Evolutionary conservation across 2,888 invertebrate species (phyloP).

Genomic region (Apodemia zela): DNA sequence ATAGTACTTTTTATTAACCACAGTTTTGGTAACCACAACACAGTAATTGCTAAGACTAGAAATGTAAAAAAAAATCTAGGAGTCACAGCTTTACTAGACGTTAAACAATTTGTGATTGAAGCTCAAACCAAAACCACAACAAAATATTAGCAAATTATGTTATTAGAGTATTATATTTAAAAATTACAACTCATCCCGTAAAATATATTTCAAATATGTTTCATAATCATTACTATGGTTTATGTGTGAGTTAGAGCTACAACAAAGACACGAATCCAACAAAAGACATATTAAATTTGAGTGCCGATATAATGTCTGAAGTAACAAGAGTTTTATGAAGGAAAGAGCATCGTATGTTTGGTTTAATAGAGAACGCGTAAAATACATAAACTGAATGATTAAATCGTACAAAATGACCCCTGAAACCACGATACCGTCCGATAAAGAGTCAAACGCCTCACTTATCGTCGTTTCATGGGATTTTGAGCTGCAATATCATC

Average conservation of each 20-base stretch:
- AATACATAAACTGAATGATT: conserved; percentile 27
- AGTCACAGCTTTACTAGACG: no score
- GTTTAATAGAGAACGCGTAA: conserved; percentile 3
- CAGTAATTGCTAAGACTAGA: no score
- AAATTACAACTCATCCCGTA: no score
- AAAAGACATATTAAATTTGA: background rate
- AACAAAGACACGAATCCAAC: background rate
- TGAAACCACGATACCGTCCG: conserved; percentile 26
- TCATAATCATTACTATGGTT: background rate
- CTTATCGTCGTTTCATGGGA: conserved; percentile 42
- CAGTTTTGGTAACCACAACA: no score
- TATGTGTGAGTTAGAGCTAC: background rate
- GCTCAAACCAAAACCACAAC: no score
- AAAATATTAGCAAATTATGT: no score
- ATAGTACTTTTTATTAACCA: no score
- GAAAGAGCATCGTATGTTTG: conserved; percentile 2
- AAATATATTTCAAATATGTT: no score
- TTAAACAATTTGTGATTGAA: no score
- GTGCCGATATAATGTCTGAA: background rate
- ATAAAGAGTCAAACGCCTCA: conserved; percentile 41
- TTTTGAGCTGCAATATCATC: conserved; percentile 50
- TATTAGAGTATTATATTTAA: no score
- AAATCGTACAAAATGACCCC: conserved; percentile 25
- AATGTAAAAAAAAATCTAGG: no score
- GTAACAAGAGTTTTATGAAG: background rate